Conservation (phyloP, 2,888 invertebrate species). For the Scaptomyza flava region DNA sequence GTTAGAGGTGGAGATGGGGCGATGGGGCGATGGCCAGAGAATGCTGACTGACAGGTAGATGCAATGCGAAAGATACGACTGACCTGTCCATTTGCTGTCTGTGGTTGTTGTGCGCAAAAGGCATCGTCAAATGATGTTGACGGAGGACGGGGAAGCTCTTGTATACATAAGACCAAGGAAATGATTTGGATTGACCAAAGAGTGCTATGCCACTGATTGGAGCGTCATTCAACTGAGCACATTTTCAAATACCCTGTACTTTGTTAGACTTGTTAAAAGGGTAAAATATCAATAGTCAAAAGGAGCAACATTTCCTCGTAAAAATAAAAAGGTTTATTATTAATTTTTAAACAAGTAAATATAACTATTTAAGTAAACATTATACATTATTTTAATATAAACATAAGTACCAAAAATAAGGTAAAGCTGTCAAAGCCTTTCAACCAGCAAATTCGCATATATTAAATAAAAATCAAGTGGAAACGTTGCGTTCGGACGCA, state of each 20-base stretch:
- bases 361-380: no score
- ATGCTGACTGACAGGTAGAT: slow-evolving; percentile 12
- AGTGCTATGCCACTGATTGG: slow-evolving; percentile 5
- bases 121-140: neutral
- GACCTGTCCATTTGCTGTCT: slow-evolving; percentile 11
- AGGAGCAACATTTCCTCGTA: no score
- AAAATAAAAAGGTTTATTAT: no score
- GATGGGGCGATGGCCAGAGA: neutral
- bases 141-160: neutral
- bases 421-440: no score
- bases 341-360: no score
- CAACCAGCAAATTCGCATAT: no score
- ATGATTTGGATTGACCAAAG: slow-evolving; percentile 6
- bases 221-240: slow-evolving; percentile 2
- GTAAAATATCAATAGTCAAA: no score
- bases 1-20: neutral
- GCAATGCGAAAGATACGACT: slow-evolving; percentile 5
- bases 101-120: slow-evolving; percentile 5
- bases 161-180: slow-evolving; percentile 12
- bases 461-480: no score
- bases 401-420: no score
- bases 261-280: neutral
- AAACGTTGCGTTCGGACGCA: no score
- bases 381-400: no score
- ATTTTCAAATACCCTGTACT: neutral